Percentiles rank a stretch among this genome's conserved stretches.
phyloP scores from a whole-genome alignment of 2,113 vertebrate species.

The Platysternon megacephalum region DNA sequence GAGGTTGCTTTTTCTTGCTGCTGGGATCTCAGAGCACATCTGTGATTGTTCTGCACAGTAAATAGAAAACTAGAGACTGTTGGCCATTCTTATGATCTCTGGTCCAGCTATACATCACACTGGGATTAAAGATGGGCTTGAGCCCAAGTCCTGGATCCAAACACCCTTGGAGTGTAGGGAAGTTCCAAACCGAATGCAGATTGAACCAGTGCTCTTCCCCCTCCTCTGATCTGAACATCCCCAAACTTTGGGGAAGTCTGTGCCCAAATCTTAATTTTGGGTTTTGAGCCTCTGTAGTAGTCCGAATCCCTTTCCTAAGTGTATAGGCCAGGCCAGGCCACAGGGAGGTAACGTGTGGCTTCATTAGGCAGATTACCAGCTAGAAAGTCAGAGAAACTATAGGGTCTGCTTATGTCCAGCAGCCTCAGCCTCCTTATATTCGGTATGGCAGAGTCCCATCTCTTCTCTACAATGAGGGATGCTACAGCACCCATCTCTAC shows the following conservation, averaged over 20 bases:
- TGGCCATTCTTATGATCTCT: slow-evolving; percentile 72
- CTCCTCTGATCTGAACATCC: not conserved
- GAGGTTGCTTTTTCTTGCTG: slow-evolving; percentile 54
- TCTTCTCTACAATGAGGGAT: not conserved
- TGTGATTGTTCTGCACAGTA: slow-evolving; percentile 63
- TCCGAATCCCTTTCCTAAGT: not conserved
- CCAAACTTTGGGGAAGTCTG: not conserved
- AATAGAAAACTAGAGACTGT: slow-evolving; percentile 54
- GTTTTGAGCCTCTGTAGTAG: fast-evolving
- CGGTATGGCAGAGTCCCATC: fast-evolving
- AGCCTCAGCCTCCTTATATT: not conserved
- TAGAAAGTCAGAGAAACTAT: not conserved
- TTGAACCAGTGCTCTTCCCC: not conserved
- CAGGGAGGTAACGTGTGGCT: fast-evolving
- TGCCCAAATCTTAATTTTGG: not conserved
- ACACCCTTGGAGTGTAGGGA: not conserved
- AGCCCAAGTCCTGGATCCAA: slow-evolving; percentile 50
- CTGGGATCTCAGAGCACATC: slow-evolving; percentile 63
- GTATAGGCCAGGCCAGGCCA: not conserved
- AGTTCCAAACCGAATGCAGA: slow-evolving; percentile 31
- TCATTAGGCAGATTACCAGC: fast-evolving
- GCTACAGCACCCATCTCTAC: not conserved
- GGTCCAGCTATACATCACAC: slow-evolving; percentile 66
- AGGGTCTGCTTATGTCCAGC: not conserved
- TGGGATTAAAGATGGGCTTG: slow-evolving; percentile 64